Base-by-base conservation (phyloP, 2,797 vertebrate species). In the Pygocentrus nattereri region DNA sequence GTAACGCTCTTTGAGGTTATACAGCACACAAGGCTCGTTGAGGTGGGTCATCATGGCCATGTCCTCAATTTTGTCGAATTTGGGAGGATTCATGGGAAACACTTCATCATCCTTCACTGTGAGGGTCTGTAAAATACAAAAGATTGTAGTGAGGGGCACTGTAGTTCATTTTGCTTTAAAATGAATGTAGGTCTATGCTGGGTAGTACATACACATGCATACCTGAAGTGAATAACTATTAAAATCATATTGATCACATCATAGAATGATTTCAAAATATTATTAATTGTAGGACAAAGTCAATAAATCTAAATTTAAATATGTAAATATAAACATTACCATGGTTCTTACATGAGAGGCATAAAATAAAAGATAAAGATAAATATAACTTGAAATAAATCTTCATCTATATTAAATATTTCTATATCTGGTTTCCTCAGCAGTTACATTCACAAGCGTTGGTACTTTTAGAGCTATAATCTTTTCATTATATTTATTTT, bases 21-120 rank as follows among this genome's bases (percentile, higher is more conserved):
- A 98, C 92, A 97, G 84, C 92, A 97, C 96, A 18, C 93, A 87
- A 0, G 97, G 95, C 72, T 82, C 81, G 0, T 97, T 96, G 82
- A 98, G 94, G 87, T 97, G 96, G 62, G 97, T 97, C 96, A 98
- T 97, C 96, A 97, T 97, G 88, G 95, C 97, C 96, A 97, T 98
- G 91, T 98, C 97, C 94, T 98, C 97, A 0, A 97, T 96, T 82
- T 97, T 97, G 2, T 97, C 96, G 0, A 82, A 97, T 80, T 98
- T 98, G 18, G 97, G 97, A 79, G 97, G 96, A 18, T 97, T 98
- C 93, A 94, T 96, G 25, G 95, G 86, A 58, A 95, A 31, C 23
- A 87, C 67, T 2, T 87, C 86, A 0, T 85, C 86, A 5, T 87
- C 86, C 12, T 87, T 87, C 34, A 64, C 86, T 41, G 76, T 65